A percentile compares a stretch with the other conserved stretches of the same genome.
Conservation (phyloP, 2,888 invertebrate genomes). For the Phorcus lineatus region DNA sequence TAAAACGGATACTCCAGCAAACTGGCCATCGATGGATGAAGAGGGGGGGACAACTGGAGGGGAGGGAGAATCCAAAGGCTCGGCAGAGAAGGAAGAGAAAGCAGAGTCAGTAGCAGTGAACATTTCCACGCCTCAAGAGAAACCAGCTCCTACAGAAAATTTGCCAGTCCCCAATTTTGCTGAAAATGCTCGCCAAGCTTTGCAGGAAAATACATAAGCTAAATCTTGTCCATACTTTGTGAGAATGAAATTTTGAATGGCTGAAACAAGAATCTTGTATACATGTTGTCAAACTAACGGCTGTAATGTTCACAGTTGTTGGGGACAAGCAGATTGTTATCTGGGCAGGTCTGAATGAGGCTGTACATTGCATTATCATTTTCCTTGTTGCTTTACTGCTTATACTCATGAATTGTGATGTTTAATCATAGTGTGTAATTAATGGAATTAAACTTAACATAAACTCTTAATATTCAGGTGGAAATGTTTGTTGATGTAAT, state of each 20-base stretch:
- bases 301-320: too few species aligned
- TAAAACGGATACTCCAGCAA: conserved; percentile 61
- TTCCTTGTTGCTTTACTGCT: too few species aligned
- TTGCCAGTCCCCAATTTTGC: conserved; percentile 47
- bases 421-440: too few species aligned
- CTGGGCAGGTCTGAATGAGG: too few species aligned
- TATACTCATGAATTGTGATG: too few species aligned
- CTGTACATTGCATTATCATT: too few species aligned
- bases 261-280: background rate
- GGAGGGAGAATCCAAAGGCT: background rate
- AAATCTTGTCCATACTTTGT: background rate
- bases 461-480: too few species aligned
- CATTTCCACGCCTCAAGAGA: background rate
- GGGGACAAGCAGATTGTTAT: too few species aligned
- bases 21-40: conserved; percentile 72
- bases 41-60: conserved; percentile 43
- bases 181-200: conserved; percentile 34
- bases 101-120: conserved; percentile 4
- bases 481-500: too few species aligned
- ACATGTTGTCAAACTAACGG: background rate
- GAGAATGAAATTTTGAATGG: background rate
- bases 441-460: too few species aligned
- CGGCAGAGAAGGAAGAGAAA: conserved; percentile 20
- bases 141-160: conserved; percentile 31
- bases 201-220: background rate